Evolutionary conservation across 2,888 invertebrate species (phyloP).

Genomic region (Mimas tiliae): DNA sequence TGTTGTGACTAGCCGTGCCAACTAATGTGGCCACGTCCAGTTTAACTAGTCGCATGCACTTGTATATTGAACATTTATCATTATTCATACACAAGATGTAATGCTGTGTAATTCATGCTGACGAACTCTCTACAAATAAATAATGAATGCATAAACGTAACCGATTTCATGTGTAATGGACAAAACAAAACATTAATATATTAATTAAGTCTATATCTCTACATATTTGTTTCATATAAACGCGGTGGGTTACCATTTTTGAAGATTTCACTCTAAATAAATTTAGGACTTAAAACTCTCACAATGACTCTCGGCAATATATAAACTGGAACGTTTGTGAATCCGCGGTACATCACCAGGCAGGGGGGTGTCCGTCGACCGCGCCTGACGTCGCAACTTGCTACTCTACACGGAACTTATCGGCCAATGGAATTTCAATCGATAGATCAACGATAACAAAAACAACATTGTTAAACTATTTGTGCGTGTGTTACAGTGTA

Average conservation of each 20-base stretch:
- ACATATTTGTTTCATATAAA: too few relatives aligned
- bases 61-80: slow-evolving; percentile 29
- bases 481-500: neutral
- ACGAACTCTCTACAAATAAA: neutral
- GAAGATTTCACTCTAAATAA: too few relatives aligned
- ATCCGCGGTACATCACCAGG: slow-evolving; percentile 39
- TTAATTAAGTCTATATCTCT: too few relatives aligned
- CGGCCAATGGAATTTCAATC: slow-evolving; percentile 15
- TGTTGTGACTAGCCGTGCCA: slow-evolving; percentile 51
- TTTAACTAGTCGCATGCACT: slow-evolving; percentile 22
- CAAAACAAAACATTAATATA: too few relatives aligned
- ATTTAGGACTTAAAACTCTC: too few relatives aligned
- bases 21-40: slow-evolving; percentile 44
- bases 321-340: slow-evolving; percentile 50
- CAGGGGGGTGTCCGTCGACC: slow-evolving; percentile 35
- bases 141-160: too few relatives aligned
- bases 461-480: neutral
- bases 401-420: slow-evolving; percentile 30
- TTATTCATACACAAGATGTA: neutral
- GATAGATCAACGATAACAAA: slow-evolving; percentile 17
- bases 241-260: too few relatives aligned
- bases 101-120: neutral
- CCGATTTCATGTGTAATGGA: too few relatives aligned
- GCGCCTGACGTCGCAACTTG: slow-evolving; percentile 40
- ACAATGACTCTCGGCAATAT: slow-evolving; percentile 55